These are phyloP conservation scores for Equus quagga DNA, from an alignment of 2,113 vertebrate genomes.

Conservation along the genomic window DNA sequence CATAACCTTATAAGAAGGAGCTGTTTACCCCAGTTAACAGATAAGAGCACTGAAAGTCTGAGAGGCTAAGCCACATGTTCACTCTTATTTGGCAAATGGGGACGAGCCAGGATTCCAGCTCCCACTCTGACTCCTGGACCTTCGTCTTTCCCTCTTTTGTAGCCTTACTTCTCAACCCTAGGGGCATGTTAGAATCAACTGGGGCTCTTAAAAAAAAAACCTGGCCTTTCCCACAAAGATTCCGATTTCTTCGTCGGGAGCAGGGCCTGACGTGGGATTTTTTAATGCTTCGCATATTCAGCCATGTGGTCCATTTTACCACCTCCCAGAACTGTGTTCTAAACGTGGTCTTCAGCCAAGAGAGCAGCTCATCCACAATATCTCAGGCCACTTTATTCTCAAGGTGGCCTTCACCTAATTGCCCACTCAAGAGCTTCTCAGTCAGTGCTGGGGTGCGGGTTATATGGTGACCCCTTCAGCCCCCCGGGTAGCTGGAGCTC, in stretches of 20 bases:
- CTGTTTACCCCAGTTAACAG: neutral
- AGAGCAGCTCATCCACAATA: neutral
- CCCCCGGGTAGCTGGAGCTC: neutral
- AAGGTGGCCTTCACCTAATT: neutral
- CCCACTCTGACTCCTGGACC: neutral
- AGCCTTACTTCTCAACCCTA: neutral
- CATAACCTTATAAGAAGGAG: neutral
- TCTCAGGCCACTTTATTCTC: neutral
- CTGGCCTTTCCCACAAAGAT: neutral
- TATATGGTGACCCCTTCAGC: neutral
- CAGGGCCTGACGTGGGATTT: neutral
- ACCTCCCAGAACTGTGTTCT: neutral
- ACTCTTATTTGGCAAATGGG: neutral
- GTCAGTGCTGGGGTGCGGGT: rapidly evolving
- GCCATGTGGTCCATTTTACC: neutral
- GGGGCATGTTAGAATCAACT: neutral
- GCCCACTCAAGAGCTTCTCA: neutral
- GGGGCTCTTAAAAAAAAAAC: neutral
- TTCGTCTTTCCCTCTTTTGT: neutral
- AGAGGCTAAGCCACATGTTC: neutral
- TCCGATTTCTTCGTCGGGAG: neutral
- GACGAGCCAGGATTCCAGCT: neutral
- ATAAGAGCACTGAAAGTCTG: neutral
- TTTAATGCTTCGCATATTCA: neutral
- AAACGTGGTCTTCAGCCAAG: neutral